Conservation (phyloP, 2,797 vertebrate species). For the Dendrocincla tyrannina region DNA sequence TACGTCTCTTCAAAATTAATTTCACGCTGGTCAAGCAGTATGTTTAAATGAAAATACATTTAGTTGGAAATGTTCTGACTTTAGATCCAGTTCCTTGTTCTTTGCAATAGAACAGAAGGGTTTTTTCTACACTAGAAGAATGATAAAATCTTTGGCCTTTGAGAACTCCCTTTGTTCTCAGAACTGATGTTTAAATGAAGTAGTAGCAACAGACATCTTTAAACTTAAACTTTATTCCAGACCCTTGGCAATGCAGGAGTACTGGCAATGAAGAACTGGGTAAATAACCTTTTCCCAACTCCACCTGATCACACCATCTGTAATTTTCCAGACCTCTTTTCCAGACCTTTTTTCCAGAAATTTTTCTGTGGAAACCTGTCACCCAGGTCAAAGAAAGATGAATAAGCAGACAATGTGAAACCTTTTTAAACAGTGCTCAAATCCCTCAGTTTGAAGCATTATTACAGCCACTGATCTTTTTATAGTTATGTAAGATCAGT, state of each 20-base stretch:
- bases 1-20: not conserved
- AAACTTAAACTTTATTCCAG: not conserved
- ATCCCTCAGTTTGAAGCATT: not conserved
- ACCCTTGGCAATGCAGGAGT: not conserved
- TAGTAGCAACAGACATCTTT: not conserved
- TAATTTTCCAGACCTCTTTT: too few relatives aligned
- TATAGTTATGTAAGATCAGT: not conserved
- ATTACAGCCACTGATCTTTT: not conserved
- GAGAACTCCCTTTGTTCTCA: not conserved
- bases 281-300: not conserved
- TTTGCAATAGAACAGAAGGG: rapidly evolving
- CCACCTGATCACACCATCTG: not conserved
- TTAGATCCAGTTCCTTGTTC: not conserved
- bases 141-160: not conserved
- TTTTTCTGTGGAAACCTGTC: not conserved
- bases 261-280: not conserved
- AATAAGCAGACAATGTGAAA: not conserved
- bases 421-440: not conserved
- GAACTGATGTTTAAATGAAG: not conserved
- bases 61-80: not conserved
- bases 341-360: not conserved
- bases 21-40: not conserved
- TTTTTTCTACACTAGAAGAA: not conserved
- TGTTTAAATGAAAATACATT: not conserved
- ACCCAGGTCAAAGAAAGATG: not conserved